Base-by-base conservation (phyloP, 2,113 vertebrate genomes). In the Ceyx margarethae region DNA sequence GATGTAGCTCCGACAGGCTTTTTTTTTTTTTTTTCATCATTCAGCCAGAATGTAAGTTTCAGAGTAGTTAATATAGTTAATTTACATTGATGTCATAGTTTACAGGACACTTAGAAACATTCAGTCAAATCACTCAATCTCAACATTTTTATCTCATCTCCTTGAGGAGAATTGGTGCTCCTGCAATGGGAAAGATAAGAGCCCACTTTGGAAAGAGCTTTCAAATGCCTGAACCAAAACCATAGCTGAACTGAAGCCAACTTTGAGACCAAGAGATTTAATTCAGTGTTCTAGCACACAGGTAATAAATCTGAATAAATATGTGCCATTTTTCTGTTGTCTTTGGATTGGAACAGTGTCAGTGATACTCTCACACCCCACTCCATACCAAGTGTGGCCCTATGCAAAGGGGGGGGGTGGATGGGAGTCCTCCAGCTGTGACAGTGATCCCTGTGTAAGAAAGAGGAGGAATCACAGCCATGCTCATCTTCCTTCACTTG, bases 41-140 rank as follows among this genome's bases (percentile, higher is more conserved):
- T 88, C 54, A n/a, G 85, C 57, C 88, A 95, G 80, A 87, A 83
- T 67, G 23, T 80, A 85, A 90, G 69, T 79, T 96, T 93, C 69
- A 71, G 43, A 71, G 95, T 97, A 96, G 93, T 94, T 79, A 94
- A 93, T 8, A 84, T 78, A 95, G 93, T 66, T 96, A 81, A 94
- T 94, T 89, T 86, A 73, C 94, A 83, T 94, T 95, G 94, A 68
- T 77, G 56, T 51, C 26, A 25, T 26, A 51, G 50, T 51, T 93
- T 93, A 91, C 33, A 91, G 73, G 64, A 78, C 65, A 83, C 46
- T 81, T 75, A 65, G 53, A 93, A 94, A 81, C 20, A 53, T 77
- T 71, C 79, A 71, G 10, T 69, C 6, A 11, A 53, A 33, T 76
- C 29, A 42, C 23, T 94, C 73, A 5, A 25, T 35, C 42, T 45